Base-by-base conservation (phyloP, 2,797 vertebrate species). In the Chiroxiphia lanceolata region DNA sequence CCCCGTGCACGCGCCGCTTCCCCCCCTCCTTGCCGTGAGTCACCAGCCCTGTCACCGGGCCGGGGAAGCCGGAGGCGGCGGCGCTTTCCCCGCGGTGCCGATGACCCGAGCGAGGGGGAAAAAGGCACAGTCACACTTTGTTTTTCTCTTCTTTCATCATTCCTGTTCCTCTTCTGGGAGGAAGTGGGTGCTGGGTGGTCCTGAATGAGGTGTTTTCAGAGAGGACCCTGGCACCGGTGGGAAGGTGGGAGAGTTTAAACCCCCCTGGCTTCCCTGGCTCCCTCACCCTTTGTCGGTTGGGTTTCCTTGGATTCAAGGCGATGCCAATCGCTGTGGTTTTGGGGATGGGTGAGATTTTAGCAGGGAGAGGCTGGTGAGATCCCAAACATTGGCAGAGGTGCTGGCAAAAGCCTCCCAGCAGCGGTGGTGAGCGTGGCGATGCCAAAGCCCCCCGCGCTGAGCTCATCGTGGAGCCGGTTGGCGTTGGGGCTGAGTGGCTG, bases 371-470 rank as follows among this genome's bases (percentile, higher is more conserved):
- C 34, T 2, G 9, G 4, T 11, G 83, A 87, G 34, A 54, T n/a
- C 74, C 87, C 74, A 3, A 5, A 15, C 1, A 23, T 15, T 10
- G 65, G 53, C 51, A 53, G 64, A 45, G 45, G 27, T 26, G 57
- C 15, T 42, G 93, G 71, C 45, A 34, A 16, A 33, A 79, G 42
- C 3, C 48, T 85, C 36, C n/a, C 1, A 10, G 86, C 70, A 17
- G 27, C 19, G 51, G 44, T 3, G 5, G 51, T 3, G 56, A 93
- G 70, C 31, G 18, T 6, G 57, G 87, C 44, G 44, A 42, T 95
- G 90, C 67, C 20, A 36, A 68, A 96, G 81, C 90, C 92, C 92
- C 90, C 96, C 68, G 19, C 47, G 44, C 92, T 95, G 95, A 96
- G 90, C 94, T 95, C 93, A 95, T 76, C 11, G 13, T 31, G 29